phyloP scores from a whole-genome alignment of 2,888 invertebrate species.

The Microplitis manilae region DNA sequence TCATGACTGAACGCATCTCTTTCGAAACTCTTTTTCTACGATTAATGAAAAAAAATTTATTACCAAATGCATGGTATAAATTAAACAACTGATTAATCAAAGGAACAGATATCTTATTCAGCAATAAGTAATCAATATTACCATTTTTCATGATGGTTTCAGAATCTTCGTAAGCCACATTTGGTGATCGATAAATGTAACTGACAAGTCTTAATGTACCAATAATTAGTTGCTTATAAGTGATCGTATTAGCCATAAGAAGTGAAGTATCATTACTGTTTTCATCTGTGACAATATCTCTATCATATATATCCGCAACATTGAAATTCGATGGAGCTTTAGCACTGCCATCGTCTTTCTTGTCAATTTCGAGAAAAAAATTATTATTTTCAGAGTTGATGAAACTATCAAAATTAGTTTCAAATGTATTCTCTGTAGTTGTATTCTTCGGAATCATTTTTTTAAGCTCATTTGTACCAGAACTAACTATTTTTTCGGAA shows the following conservation, averaged over 20 bases:
- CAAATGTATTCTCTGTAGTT: too few species aligned
- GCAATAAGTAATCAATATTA: not conserved
- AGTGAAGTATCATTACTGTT: not conserved
- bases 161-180: not conserved
- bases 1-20: not conserved
- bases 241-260: not conserved
- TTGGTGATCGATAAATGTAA: conserved; percentile 6
- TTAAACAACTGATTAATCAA: conserved; percentile 3
- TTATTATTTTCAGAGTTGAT: not conserved
- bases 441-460: not conserved
- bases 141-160: conserved; percentile 1
- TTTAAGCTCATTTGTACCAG: not conserved
- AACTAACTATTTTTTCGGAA: not conserved
- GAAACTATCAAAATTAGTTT: too few species aligned
- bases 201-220: not conserved
- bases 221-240: conserved; percentile 1
- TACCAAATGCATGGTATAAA: not conserved
- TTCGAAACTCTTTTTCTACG: conserved; percentile 8
- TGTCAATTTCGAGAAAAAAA: not conserved
- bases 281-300: not conserved
- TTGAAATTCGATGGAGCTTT: not conserved
- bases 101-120: conserved; percentile 8
- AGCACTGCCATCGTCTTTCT: not conserved
- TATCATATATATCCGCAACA: not conserved
- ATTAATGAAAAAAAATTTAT: conserved; percentile 2